Percentiles rank a stretch among this genome's conserved stretches.
Evolutionary conservation across 2,888 invertebrate genomes (phyloP).

Genomic region (Ichneumon xanthorius): DNA sequence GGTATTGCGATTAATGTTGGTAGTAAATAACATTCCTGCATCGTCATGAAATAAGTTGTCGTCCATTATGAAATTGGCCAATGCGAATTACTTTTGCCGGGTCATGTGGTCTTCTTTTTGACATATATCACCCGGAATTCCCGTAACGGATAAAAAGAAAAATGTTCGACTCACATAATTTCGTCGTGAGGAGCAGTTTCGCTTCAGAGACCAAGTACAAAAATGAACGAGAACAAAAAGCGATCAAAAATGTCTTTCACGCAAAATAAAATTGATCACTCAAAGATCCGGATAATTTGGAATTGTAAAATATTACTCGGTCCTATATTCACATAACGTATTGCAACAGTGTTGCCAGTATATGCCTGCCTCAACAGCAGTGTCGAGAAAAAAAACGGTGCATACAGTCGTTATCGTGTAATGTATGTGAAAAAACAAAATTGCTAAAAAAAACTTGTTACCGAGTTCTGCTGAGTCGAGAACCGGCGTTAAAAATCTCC

Average conservation of each 20-base stretch:
- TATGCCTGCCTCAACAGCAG: background rate
- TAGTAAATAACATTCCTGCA: background rate
- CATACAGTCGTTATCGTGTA: background rate
- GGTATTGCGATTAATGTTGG: background rate
- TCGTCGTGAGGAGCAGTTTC: background rate
- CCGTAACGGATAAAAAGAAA: background rate
- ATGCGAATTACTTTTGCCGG: background rate
- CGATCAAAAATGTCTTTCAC: background rate
- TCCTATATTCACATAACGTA: background rate
- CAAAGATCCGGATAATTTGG: background rate
- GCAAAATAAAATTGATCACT: background rate
- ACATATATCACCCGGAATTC: too few relatives aligned
- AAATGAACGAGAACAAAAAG: background rate
- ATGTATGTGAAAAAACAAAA: background rate
- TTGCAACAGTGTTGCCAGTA: background rate
- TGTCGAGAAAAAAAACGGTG: background rate
- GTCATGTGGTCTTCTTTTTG: too few relatives aligned
- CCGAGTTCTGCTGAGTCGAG: background rate
- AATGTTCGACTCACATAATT: background rate
- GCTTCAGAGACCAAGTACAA: background rate
- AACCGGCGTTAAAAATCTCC: background rate
- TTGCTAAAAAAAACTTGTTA: background rate
- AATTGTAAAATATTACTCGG: background rate
- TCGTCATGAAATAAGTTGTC: background rate
- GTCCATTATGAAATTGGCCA: background rate